phyloP scores from a whole-genome alignment of 2,888 invertebrate genomes.

The Chrysodeixis includens region DNA sequence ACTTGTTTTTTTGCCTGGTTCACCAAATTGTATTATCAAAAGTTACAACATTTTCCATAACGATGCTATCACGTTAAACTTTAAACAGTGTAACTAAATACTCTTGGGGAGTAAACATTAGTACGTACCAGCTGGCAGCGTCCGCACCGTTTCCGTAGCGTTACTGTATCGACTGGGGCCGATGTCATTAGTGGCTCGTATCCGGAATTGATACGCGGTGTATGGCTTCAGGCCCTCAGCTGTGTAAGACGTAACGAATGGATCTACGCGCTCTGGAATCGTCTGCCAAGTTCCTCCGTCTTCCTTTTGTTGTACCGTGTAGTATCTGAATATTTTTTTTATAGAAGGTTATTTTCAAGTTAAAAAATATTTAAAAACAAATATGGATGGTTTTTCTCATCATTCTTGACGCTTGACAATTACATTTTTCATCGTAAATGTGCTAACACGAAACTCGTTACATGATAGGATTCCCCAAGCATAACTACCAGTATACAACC shows the following conservation, averaged over 20 bases:
- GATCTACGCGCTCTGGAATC: constrained; percentile 96
- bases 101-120: not conserved
- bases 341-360: no score
- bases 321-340: constrained; percentile 94
- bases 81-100: not conserved
- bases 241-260: constrained; percentile 95
- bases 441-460: no score
- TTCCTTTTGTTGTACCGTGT: constrained; percentile 97
- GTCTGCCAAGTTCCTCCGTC: constrained; percentile 95
- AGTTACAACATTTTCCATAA: no score
- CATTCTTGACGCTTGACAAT: no score
- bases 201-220: constrained; percentile 96
- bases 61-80: no score
- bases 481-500: no score
- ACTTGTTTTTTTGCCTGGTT: no score
- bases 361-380: no score
- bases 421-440: no score
- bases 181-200: constrained; percentile 98
- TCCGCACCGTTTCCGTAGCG: constrained; percentile 95
- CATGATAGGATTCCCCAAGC: no score
- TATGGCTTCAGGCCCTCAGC: constrained; percentile 95
- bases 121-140: constrained; percentile 93
- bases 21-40: no score
- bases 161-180: constrained; percentile 97
- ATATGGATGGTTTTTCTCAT: no score